phyloP scores from a whole-genome alignment of 2,888 invertebrate genomes.

The Tenthredo amoena region DNA sequence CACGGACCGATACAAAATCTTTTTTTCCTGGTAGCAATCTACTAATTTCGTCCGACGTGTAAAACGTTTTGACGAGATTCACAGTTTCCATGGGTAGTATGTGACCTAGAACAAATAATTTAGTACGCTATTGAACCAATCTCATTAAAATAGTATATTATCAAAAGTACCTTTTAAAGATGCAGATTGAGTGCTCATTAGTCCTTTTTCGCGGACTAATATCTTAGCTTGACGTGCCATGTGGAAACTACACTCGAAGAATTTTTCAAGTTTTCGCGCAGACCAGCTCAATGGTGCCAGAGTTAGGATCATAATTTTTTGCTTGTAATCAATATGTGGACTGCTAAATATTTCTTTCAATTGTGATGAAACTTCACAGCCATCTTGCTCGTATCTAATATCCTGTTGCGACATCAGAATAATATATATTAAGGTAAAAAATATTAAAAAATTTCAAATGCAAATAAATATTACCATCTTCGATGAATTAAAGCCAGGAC shows the following conservation, averaged over 20 bases:
- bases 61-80: background rate
- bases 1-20: constrained; percentile 48
- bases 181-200: background rate
- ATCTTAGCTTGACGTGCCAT: background rate
- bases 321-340: background rate
- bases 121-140: background rate
- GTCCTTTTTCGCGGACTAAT: background rate
- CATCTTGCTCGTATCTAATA: background rate
- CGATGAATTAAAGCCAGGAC: background rate
- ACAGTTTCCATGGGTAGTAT: background rate
- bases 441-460: background rate
- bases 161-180: background rate
- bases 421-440: no score
- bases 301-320: background rate
- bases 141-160: background rate
- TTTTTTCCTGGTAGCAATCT: constrained; percentile 52
- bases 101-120: background rate
- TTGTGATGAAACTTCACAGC: background rate
- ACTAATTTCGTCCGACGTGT: constrained; percentile 34
- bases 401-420: background rate
- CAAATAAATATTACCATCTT: background rate
- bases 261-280: background rate
- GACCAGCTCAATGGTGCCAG: background rate
- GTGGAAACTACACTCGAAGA: background rate
- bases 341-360: background rate